A percentile compares a stretch with the other conserved stretches of the same genome.
Evolutionary conservation across 2,113 vertebrate species (phyloP).

Genomic region (Neomonachus schauinslandi): DNA sequence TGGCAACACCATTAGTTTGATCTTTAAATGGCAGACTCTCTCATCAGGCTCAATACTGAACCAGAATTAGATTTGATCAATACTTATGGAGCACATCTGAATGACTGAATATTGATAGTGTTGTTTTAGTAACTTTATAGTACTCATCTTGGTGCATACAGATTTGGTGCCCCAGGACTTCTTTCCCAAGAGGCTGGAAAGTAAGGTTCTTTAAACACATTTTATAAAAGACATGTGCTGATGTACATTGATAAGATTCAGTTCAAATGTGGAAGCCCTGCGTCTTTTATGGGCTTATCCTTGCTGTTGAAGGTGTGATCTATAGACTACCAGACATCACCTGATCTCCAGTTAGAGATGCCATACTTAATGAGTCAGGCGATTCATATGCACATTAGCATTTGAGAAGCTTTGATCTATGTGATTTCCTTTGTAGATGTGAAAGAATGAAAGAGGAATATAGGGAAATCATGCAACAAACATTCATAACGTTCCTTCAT

Average conservation of each 20-base stretch:
- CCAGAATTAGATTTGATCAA: background rate
- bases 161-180: background rate
- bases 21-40: constrained; percentile 30
- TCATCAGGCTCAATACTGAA: constrained; percentile 17
- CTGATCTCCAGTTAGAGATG: background rate
- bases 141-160: background rate
- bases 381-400: background rate
- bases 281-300: background rate
- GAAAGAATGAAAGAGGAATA: background rate
- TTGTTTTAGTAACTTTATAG: background rate
- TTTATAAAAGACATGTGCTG: constrained; percentile 7
- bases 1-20: constrained; percentile 47
- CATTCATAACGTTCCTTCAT: background rate
- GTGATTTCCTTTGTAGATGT: background rate
- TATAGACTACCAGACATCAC: background rate
- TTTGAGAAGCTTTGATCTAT: background rate
- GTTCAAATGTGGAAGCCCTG: background rate
- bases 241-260: background rate
- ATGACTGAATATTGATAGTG: background rate
- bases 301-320: background rate
- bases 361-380: background rate
- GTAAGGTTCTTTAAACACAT: background rate
- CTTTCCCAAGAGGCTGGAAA: background rate
- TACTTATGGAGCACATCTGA: constrained; percentile 35
- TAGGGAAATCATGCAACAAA: background rate